Percentiles rank a stretch among this genome's conserved stretches.
Evolutionary conservation across 2,888 invertebrate species (phyloP).

Genomic region (Andrena bucephala): DNA sequence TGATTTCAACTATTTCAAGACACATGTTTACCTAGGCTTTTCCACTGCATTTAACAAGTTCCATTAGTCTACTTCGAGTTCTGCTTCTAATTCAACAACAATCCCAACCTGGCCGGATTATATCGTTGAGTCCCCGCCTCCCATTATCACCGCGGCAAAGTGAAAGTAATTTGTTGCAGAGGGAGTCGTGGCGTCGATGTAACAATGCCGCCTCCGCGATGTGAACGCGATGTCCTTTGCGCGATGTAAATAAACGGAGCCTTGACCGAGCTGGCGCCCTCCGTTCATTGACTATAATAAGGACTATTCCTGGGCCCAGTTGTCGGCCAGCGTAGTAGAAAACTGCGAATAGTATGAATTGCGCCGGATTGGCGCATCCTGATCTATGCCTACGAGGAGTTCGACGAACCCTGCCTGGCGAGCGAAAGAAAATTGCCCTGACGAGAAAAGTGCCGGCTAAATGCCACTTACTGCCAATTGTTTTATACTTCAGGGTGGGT

Average conservation of each 20-base stretch:
- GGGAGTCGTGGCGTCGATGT: constrained; percentile 39
- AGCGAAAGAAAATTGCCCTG: constrained; percentile 38
- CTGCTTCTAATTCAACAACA: too few relatives aligned
- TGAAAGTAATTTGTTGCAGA: constrained; percentile 68
- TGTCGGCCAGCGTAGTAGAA: constrained; percentile 19
- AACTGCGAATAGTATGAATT: constrained; percentile 22
- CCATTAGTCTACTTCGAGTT: too few relatives aligned
- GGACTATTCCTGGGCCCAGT: constrained; percentile 44
- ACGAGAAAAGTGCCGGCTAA: constrained; percentile 26
- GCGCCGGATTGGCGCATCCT: constrained; percentile 44
- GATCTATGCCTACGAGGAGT: not conserved
- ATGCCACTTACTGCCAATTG: constrained; percentile 7
- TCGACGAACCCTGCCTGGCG: constrained; percentile 34
- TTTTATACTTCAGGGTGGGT: not conserved
- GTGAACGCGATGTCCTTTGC: constrained; percentile 75
- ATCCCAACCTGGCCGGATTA: not conserved
- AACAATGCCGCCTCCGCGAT: constrained; percentile 64
- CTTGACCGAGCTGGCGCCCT: constrained; percentile 69
- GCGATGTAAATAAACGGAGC: constrained; percentile 73
- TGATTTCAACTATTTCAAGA: too few relatives aligned
- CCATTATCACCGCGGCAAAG: constrained; percentile 56
- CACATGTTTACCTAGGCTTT: too few relatives aligned
- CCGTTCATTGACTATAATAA: constrained; percentile 46
- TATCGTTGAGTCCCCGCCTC: constrained; percentile 8
- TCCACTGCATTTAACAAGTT: too few relatives aligned